Conservation (phyloP, 2,888 invertebrate species). For the Lasioglossum oenotherae region DNA sequence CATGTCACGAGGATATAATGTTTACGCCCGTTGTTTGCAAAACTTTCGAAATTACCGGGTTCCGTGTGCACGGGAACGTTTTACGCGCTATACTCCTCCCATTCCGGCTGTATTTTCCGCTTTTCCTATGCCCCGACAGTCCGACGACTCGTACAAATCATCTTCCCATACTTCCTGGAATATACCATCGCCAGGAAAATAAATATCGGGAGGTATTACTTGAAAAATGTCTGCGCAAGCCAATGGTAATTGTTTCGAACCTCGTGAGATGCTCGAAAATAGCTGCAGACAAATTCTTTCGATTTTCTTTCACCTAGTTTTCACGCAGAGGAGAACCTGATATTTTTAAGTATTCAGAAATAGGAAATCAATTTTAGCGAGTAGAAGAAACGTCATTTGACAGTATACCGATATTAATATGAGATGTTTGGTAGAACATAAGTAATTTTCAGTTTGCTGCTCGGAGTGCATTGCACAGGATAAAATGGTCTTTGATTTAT, state of each 20-base stretch:
- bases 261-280: not conserved
- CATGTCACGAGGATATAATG: slow-evolving; percentile 56
- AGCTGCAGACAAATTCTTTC: not conserved
- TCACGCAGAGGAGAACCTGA: not conserved
- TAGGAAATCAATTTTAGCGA: not conserved
- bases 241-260: not conserved
- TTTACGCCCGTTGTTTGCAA: slow-evolving; percentile 37
- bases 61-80: not conserved
- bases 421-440: not conserved
- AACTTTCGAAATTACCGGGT: slow-evolving; percentile 11
- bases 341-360: not conserved
- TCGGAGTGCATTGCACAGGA: not conserved
- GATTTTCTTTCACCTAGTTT: not conserved
- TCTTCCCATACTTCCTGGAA: not conserved
- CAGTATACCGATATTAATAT: not conserved
- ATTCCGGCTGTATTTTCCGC: not conserved
- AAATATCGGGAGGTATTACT: not conserved
- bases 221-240: not conserved
- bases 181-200: not conserved
- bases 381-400: not conserved
- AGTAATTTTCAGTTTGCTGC: no score
- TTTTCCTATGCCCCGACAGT: not conserved
- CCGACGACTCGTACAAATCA: not conserved
- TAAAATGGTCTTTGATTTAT: not conserved
- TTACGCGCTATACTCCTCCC: not conserved